Evolutionary conservation across 2,797 vertebrate species (phyloP), one percentile per base, ranked within the genome.

Genomic region (Poeciliopsis gracilis): DNA sequence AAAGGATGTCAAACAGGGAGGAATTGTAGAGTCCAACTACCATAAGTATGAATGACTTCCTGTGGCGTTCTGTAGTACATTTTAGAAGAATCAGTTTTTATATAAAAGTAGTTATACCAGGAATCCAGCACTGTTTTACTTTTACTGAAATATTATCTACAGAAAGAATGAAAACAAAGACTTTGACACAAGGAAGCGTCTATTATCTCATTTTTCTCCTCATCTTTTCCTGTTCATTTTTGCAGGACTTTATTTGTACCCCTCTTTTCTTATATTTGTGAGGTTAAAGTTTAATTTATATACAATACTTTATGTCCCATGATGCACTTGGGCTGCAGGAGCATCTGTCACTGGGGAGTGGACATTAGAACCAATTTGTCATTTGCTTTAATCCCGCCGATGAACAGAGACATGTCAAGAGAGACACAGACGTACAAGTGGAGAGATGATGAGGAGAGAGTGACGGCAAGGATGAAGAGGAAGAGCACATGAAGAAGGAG

Each of bases 321-420:
- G 82, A 87, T 90, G 84, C 86, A 81, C 61, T 79, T 73, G 85
- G 82, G 38, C 67, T 77, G 82, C 4, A 2, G 75, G 81, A 84
- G 85, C 87, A 92, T 91, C 92, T 93, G 91, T 89, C 88, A 70
- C 82, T 4, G 10, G 47, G 82, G 84, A 76, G n/a, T 2, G 41
- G 41, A 85, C 82, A 88, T 82, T 81, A 84, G 73, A 88, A 92
- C 86, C 85, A 91, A 90, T 91, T 91, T 91, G 85, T 93, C 90
- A 90, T 91, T 82, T 79, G 88, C 41, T 85, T 83, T 91, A 92
- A 94, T 94, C 92, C 89, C 20, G 13, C 72, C 20, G 79, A 83
- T 82, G 81, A 88, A 87, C 86, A 82, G 76, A 89, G 82, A 90
- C 85, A 90, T 85, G 87, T 84, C 79, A 73, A 73, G 51, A 86